phyloP scores from a whole-genome alignment of 2,113 vertebrate species.

The Perca fluviatilis region DNA sequence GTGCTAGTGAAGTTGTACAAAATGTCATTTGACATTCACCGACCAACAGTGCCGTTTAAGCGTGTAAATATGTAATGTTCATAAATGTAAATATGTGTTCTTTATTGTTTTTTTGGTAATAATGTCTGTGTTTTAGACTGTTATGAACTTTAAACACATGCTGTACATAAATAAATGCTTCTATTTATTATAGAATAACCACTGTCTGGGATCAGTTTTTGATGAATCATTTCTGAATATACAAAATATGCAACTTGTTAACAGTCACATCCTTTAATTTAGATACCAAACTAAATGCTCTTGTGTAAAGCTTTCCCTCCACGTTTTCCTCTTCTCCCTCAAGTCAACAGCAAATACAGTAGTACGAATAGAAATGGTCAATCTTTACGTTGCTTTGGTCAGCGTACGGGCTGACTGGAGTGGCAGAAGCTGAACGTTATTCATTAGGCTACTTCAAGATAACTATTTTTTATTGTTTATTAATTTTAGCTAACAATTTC shows the following conservation, averaged over 20 bases:
- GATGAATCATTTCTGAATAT: neutral
- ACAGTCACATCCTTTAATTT: neutral
- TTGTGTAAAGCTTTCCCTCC: neutral
- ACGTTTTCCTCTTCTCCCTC: neutral
- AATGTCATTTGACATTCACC: slow-evolving; percentile 1
- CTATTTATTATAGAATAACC: slow-evolving; percentile 81
- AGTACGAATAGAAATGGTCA: neutral
- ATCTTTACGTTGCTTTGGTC: neutral
- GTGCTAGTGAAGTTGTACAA: slow-evolving; percentile 24
- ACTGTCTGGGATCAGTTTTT: slow-evolving; percentile 28
- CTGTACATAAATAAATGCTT: slow-evolving; percentile 81
- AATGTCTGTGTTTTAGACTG: slow-evolving; percentile 40
- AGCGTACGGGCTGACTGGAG: neutral
- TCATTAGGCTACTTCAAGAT: neutral
- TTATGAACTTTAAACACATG: slow-evolving; percentile 63
- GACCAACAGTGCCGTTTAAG: slow-evolving; percentile 30
- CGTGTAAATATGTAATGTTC: slow-evolving; percentile 81
- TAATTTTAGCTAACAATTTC: neutral
- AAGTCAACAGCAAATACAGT: neutral
- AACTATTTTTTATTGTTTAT: neutral
- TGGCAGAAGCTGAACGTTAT: neutral
- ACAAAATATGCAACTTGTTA: neutral
- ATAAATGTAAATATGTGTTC: slow-evolving; percentile 80
- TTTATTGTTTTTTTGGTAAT: slow-evolving; percentile 32
- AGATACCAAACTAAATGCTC: neutral